Percentiles rank a stretch among this genome's conserved stretches.
phyloP scores from a whole-genome alignment of 64 coral and sea anemone genomes.

The Montipora capricornis region DNA sequence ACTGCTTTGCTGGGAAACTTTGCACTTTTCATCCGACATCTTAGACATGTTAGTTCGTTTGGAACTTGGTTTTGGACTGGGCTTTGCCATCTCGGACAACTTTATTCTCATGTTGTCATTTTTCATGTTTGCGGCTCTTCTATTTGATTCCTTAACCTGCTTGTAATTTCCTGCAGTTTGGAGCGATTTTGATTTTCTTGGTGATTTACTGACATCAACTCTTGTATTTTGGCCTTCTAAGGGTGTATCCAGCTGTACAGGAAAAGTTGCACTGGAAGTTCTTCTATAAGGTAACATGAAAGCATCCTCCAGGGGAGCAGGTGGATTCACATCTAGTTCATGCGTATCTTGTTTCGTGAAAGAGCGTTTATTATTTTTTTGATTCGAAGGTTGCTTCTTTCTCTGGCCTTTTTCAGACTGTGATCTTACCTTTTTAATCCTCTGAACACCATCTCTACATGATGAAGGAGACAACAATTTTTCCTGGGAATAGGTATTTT shows the following conservation, averaged over 20 bases:
- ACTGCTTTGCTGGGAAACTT: neutral
- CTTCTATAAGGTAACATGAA: slow-evolving; percentile 88
- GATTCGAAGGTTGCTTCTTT: slow-evolving; percentile 49
- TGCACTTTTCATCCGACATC: neutral
- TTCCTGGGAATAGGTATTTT: neutral
- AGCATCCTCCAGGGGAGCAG: slow-evolving; percentile 68
- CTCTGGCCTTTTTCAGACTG: slow-evolving; percentile 35
- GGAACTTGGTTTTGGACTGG: neutral
- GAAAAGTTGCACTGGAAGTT: slow-evolving; percentile 86
- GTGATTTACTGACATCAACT: neutral
- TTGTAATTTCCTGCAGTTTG: neutral
- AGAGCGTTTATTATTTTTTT: slow-evolving; percentile 1
- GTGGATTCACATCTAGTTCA: neutral
- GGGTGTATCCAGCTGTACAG: slow-evolving; percentile 56
- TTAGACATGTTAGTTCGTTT: neutral
- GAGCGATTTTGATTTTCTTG: slow-evolving; percentile 12
- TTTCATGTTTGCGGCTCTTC: neutral
- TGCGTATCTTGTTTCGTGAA: neutral
- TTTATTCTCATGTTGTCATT: neutral
- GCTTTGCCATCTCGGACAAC: neutral
- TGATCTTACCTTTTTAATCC: neutral
- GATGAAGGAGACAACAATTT: neutral
- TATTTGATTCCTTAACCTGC: neutral
- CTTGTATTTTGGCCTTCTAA: neutral
- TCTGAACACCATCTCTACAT: neutral